Percentiles rank a stretch among this genome's conserved stretches.
Conservation (phyloP, 1,140 invertebrate genomes). For the Pteromalus puparum region DNA sequence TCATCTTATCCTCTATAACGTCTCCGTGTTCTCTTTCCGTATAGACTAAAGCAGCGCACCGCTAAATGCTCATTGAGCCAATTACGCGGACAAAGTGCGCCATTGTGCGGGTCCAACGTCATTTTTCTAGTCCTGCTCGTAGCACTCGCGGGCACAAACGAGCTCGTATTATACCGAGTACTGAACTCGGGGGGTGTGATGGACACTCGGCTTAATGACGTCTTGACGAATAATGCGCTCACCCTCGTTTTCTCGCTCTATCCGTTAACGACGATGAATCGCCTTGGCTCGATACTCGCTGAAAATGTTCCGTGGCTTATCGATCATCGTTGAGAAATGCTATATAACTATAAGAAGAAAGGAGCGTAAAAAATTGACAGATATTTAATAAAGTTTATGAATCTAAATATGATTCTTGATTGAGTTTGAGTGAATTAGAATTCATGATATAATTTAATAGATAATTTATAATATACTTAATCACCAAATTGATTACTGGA, state of each 20-base stretch:
- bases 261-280: slow-evolving; percentile 40
- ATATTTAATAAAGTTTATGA: too few species aligned
- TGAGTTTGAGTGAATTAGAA: not conserved
- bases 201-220: slow-evolving; percentile 39
- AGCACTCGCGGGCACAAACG: not conserved
- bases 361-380: too few species aligned
- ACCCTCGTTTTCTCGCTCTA: not conserved
- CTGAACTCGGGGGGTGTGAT: not conserved
- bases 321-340: slow-evolving; percentile 7
- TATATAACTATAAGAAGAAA: too few species aligned
- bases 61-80: slow-evolving; percentile 22
- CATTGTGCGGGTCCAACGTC: not conserved
- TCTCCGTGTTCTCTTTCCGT: not conserved
- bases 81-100: slow-evolving; percentile 14
- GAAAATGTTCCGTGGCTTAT: slow-evolving; percentile 41
- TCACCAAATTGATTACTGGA: not conserved
- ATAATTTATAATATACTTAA: not conserved
- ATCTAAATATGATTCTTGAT: not conserved
- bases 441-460: too few species aligned
- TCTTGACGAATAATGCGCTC: slow-evolving; percentile 6
- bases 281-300: not conserved
- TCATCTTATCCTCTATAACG: not conserved
- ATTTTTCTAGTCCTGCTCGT: slow-evolving; percentile 30
- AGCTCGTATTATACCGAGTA: slow-evolving; percentile 15
- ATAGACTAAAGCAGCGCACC: not conserved